phyloP scores from a whole-genome alignment of 2,113 vertebrate species.

The Anoplopoma fimbria region DNA sequence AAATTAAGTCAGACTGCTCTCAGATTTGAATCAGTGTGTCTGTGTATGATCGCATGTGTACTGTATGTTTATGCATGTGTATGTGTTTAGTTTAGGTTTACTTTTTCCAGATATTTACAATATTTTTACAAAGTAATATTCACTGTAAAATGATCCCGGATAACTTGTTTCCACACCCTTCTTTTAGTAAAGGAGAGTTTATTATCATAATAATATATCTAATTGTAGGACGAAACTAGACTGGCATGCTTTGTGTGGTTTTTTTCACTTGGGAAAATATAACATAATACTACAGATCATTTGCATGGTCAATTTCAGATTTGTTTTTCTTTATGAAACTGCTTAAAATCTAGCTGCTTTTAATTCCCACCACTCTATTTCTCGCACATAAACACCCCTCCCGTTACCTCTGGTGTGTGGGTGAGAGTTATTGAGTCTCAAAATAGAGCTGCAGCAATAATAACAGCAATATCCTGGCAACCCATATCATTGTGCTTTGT shows the following conservation, averaged over 20 bases:
- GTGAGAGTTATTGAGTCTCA: constrained; percentile 64
- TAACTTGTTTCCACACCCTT: neutral
- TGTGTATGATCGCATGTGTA: neutral
- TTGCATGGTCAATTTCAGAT: neutral
- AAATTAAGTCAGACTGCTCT: constrained; percentile 28
- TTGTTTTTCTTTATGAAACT: neutral
- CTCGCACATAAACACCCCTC: constrained; percentile 19
- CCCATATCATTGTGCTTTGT: constrained; percentile 54
- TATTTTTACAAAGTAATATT: neutral
- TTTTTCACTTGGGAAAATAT: neutral
- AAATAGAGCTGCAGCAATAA: constrained; percentile 66
- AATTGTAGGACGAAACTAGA: neutral
- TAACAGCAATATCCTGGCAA: constrained; percentile 71
- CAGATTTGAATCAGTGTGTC: constrained; percentile 16
- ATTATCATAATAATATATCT: neutral
- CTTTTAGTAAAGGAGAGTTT: neutral
- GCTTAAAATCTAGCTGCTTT: neutral
- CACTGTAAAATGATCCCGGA: neutral
- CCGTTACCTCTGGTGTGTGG: constrained; percentile 51
- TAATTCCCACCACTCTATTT: constrained; percentile 19
- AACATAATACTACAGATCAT: neutral
- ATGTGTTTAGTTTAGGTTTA: neutral
- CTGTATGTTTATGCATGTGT: neutral
- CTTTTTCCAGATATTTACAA: neutral
- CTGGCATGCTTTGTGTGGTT: neutral